Conservation (phyloP, 2,797 vertebrate genomes). For the Champsocephalus gunnari region DNA sequence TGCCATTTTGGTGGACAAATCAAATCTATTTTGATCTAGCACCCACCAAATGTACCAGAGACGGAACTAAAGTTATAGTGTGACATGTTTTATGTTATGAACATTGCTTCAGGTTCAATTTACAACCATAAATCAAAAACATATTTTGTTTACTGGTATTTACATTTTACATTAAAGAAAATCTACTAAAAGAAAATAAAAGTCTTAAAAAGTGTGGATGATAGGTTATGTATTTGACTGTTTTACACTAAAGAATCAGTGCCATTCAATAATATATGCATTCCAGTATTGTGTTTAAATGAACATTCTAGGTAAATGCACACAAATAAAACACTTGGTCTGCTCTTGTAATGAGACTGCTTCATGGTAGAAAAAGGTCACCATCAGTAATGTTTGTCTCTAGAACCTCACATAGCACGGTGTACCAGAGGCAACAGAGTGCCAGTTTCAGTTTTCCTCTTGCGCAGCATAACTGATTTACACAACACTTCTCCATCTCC, state of each 20-base stretch:
- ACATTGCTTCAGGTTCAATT: background rate
- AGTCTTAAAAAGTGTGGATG: background rate
- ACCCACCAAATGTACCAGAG: background rate
- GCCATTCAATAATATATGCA: background rate
- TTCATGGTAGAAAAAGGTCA: background rate
- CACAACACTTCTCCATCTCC: constrained; percentile 76
- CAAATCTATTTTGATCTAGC: too few relatives aligned
- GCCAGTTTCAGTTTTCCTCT: constrained; percentile 66
- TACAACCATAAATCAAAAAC: background rate
- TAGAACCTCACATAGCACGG: constrained; percentile 38
- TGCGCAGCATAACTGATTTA: constrained; percentile 73
- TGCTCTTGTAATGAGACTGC: background rate
- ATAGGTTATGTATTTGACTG: background rate
- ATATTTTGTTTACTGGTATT: background rate
- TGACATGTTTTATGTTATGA: constrained; percentile 1
- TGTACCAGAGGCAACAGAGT: constrained; percentile 48
- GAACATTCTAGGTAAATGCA: background rate
- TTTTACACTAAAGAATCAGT: background rate
- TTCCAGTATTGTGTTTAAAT: constrained; percentile 8
- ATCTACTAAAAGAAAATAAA: background rate
- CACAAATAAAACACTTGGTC: constrained; percentile 5
- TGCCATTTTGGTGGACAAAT: too few relatives aligned
- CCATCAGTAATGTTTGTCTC: constrained; percentile 41
- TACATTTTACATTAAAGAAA: background rate
- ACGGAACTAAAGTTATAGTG: background rate